phyloP scores from a whole-genome alignment of 2,113 vertebrate species.

The Machaerirhynchus nigripectus region DNA sequence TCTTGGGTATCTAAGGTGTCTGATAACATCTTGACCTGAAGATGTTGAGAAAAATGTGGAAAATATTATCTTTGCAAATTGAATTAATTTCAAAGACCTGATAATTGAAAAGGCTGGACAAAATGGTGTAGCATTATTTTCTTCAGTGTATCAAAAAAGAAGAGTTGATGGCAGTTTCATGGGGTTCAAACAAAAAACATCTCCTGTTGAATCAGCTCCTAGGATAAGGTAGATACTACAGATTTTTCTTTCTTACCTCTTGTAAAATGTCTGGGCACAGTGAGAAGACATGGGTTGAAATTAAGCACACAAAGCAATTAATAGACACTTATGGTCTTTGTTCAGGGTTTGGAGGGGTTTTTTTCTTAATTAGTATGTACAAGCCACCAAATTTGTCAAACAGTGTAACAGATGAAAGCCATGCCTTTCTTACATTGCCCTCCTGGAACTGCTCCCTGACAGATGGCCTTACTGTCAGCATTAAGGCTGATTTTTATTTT shows the following conservation, averaged over 20 bases:
- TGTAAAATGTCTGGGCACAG: not conserved
- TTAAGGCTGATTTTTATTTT: not conserved
- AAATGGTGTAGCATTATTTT: not conserved
- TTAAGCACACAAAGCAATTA: not conserved
- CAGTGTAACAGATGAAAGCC: not conserved
- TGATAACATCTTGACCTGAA: not conserved
- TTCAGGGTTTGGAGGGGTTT: not conserved
- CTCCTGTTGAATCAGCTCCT: not conserved
- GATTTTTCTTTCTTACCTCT: not conserved
- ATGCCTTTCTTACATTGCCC: not conserved
- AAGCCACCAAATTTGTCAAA: not conserved
- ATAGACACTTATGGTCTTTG: not conserved
- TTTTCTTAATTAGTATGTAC: not conserved
- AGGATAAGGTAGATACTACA: not conserved
- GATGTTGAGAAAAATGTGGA: not conserved
- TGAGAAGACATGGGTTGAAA: not conserved
- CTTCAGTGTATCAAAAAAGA: not conserved
- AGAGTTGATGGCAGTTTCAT: not conserved
- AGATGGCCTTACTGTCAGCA: not conserved
- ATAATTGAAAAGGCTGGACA: not conserved
- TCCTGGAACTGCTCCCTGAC: not conserved
- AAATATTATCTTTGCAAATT: not conserved
- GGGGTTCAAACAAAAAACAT: not conserved
- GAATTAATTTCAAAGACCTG: not conserved
- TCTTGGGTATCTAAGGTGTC: not conserved